Evolutionary conservation across 2,888 invertebrate species (phyloP), one percentile per base, ranked within the genome.

Genomic region (Hylaea fasciaria): DNA sequence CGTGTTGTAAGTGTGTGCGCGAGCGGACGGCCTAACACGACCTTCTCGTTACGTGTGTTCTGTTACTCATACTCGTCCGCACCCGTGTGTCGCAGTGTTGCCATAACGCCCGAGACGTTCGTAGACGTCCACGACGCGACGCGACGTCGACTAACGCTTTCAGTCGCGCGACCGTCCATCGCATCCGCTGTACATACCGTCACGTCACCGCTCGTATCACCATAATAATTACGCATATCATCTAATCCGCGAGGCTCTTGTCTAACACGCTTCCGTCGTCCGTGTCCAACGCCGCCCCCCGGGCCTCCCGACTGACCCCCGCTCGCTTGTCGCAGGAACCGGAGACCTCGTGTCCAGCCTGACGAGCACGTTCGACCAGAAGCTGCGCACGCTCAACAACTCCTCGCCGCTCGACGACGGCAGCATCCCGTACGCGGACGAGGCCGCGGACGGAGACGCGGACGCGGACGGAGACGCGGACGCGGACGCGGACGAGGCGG

Each of bases 321-420:
- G 13, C 10, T 51, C 46, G 43, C 65, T 85, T 86, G 81, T 93
- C 93, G 57, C 92, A 97, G 97, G 96, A 86, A 94, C 96, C 81
- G 97, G 97, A 92, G 95, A 97, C 75, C 92, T 97, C 87, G 95
- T 96, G 82, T 94, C 95, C 69, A 95, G 95, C 74, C 94, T 97
- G 82, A 97, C 97, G 73, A 96, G 95, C 80, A 95, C 97, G 62
- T 95, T 97, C 87, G 97, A 97, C 85, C 95, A 96, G 81, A 97
- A 97, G 86, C 93, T 96, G 87, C 94, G 95, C 74, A 95, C 95
- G 76, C 86, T 95, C 77, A 94, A 95, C 81, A 95, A 94, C 89
- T 94, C 95, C 59, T 94, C 94, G 61, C 94, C 94, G 74, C 93
- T 94, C 46, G 93, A 93, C 81, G 94, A 94, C 86, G 94, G 94